These are phyloP conservation scores for Pseudoatta argentina DNA, from an alignment of 1,140 invertebrate species.

Conservation along the genomic window DNA sequence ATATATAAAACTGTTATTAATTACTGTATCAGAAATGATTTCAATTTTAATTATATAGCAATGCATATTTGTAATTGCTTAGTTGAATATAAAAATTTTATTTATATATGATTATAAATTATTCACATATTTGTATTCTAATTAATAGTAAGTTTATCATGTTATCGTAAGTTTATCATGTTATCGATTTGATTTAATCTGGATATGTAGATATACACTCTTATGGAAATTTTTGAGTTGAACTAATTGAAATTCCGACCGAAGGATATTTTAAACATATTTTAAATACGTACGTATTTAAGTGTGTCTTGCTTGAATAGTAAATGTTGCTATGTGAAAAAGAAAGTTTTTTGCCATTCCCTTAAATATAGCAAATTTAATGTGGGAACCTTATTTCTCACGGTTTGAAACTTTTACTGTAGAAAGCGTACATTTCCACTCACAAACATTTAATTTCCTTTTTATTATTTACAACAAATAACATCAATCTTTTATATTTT, in stretches of 20 bases:
- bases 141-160: not conserved
- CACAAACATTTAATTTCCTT: slow-evolving; percentile 25
- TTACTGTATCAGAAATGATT: not conserved
- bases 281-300: slow-evolving; percentile 64
- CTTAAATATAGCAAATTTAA: slow-evolving; percentile 45
- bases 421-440: slow-evolving; percentile 18
- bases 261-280: slow-evolving; percentile 15
- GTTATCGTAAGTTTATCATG: not conserved
- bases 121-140: too few species aligned
- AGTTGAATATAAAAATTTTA: slow-evolving; percentile 11
- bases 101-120: not conserved
- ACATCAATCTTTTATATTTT: not conserved
- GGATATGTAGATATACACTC: not conserved
- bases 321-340: slow-evolving; percentile 57
- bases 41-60: not conserved
- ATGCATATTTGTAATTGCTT: not conserved
- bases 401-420: slow-evolving; percentile 5
- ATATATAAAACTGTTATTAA: not conserved
- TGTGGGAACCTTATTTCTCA: slow-evolving; percentile 49
- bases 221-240: not conserved
- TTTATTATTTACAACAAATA: not conserved
- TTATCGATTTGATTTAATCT: not conserved
- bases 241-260: slow-evolving; percentile 60
- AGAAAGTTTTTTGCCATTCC: slow-evolving; percentile 65
- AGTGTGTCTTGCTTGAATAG: slow-evolving; percentile 65